Evolutionary conservation across 2,797 vertebrate species (phyloP).

Genomic region (Propithecus deckenii): DNA sequence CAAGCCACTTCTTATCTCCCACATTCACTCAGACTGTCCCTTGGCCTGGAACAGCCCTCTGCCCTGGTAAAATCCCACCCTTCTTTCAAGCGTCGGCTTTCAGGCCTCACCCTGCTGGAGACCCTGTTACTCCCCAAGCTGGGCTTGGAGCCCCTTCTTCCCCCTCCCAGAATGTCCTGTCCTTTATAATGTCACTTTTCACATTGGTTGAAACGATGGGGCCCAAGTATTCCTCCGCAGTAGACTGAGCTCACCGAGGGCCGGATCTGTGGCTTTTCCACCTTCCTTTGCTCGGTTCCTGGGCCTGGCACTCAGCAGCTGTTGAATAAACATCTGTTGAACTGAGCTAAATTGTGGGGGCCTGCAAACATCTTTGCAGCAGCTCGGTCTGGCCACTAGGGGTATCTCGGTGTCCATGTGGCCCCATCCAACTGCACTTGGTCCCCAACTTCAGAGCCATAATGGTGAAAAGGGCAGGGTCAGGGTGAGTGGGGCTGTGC

Average conservation of each 20-base stretch:
- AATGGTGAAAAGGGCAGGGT: accelerated
- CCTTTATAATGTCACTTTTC: background rate
- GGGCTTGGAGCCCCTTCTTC: accelerated
- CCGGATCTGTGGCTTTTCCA: too few relatives aligned
- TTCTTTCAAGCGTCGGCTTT: background rate
- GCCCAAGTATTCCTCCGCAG: background rate
- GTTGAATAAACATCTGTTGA: background rate
- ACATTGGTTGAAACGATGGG: background rate
- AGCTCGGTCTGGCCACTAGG: background rate
- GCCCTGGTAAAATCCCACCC: too few relatives aligned
- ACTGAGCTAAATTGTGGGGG: accelerated
- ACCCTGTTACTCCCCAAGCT: accelerated
- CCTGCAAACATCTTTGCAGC: accelerated
- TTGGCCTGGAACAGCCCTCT: background rate
- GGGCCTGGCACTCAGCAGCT: background rate
- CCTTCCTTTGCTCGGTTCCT: accelerated
- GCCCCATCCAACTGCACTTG: accelerated
- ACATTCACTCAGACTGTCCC: accelerated
- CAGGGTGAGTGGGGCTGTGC: accelerated
- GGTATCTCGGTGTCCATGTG: background rate
- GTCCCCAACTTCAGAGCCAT: accelerated
- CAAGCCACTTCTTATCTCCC: too few relatives aligned
- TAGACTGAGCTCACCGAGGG: accelerated
- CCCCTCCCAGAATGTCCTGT: background rate
- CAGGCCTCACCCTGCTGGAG: background rate